Evolutionary conservation across 1,140 invertebrate genomes (phyloP).

Genomic region (Piezodorus guildinii): DNA sequence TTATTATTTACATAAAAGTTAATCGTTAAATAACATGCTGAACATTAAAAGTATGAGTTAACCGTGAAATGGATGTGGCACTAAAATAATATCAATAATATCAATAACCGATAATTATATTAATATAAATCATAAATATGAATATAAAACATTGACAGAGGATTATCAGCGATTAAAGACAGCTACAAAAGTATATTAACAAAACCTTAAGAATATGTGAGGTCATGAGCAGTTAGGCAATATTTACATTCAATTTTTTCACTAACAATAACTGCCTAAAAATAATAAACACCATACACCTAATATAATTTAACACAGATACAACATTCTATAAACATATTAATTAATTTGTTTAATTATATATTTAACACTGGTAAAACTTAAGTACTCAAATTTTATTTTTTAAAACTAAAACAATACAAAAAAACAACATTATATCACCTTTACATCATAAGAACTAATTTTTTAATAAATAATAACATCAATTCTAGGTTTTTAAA

Average conservation of each 20-base stretch:
- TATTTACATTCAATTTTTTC: constrained; percentile 1
- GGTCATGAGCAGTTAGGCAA: constrained; percentile 6
- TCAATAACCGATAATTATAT: neutral
- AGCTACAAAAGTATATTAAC: neutral
- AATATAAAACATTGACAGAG: neutral
- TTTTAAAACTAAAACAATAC: constrained; percentile 13
- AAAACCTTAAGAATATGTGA: constrained; percentile 3
- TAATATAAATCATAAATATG: neutral
- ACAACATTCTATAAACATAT: constrained; percentile 20
- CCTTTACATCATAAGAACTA: neutral
- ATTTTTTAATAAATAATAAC: neutral
- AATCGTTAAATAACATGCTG: neutral
- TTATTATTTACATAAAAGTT: neutral
- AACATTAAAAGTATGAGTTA: neutral
- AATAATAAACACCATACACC: constrained; percentile 21
- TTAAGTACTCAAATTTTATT: constrained; percentile 19
- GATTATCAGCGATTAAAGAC: neutral
- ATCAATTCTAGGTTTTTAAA: neutral
- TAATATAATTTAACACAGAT: constrained; percentile 24
- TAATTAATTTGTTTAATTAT: constrained; percentile 12
- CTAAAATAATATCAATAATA: neutral
- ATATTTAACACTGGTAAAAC: constrained; percentile 21
- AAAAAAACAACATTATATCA: constrained; percentile 17
- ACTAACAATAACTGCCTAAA: constrained; percentile 8
- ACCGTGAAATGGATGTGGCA: neutral